These are phyloP conservation scores for Gastracanthus pulcherrimus DNA, from an alignment of 2,888 invertebrate genomes.

Conservation along the genomic window DNA sequence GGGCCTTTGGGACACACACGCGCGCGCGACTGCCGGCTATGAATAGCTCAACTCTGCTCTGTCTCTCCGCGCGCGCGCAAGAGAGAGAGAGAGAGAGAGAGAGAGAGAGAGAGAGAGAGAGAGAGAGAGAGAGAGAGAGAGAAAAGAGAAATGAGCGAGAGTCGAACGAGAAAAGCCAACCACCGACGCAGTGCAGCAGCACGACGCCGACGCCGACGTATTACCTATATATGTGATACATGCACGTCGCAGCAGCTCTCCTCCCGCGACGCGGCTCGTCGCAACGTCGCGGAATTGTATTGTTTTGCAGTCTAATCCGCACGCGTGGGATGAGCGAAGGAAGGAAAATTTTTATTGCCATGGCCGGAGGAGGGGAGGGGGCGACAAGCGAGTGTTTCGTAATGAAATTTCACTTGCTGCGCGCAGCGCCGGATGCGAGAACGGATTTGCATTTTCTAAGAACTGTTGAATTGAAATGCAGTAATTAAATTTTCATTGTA, in stretches of 20 bases:
- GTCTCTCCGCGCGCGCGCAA: neutral
- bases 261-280: neutral
- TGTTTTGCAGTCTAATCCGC: neutral
- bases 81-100: neutral
- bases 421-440: too few relatives aligned
- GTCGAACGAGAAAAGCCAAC: neutral
- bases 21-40: slow-evolving; percentile 1
- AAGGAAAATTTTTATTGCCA: neutral
- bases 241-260: neutral
- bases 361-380: too few relatives aligned
- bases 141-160: neutral
- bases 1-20: neutral
- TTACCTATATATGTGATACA: too few relatives aligned
- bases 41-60: slow-evolving; percentile 5
- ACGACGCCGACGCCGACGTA: neutral
- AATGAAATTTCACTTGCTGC: too few relatives aligned
- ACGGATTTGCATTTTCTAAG: too few relatives aligned
- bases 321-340: neutral
- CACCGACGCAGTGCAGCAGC: neutral
- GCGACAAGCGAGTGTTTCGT: too few relatives aligned
- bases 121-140: neutral
- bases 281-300: neutral
- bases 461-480: too few relatives aligned
- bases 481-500: too few relatives aligned
- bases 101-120: neutral